Percentiles rank a stretch among this genome's conserved stretches.
These are phyloP conservation scores for Poliocrania exsul DNA, from an alignment of 2,797 vertebrate genomes.

Conservation along the genomic window DNA sequence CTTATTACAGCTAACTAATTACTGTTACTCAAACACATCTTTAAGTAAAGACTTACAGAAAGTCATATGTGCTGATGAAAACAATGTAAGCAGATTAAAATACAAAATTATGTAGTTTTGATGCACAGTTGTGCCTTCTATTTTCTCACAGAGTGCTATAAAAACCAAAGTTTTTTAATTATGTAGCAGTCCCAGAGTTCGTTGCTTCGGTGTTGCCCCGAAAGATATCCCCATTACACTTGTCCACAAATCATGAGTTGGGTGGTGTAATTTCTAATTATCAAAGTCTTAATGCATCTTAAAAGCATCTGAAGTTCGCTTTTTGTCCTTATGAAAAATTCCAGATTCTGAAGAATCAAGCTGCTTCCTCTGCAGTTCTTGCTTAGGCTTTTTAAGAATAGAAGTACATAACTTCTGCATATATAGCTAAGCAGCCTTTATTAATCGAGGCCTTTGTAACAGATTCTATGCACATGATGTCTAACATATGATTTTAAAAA, in stretches of 20 bases:
- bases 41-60: neutral
- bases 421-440: neutral
- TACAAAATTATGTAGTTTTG: neutral
- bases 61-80: neutral
- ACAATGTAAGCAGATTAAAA: constrained; percentile 20
- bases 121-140: constrained; percentile 31
- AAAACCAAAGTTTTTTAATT: constrained; percentile 52
- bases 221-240: neutral
- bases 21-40: neutral
- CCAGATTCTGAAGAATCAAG: neutral
- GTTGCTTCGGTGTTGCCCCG: neutral
- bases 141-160: constrained; percentile 12
- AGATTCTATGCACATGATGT: neutral
- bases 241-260: neutral
- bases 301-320: neutral
- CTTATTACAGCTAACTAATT: constrained; percentile 9
- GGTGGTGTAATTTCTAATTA: constrained; percentile 1
- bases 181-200: neutral
- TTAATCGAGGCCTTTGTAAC: constrained; percentile 1
- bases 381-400: neutral
- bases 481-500: constrained; percentile 13
- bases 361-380: constrained; percentile 2
- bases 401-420: neutral
- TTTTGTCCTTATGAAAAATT: constrained; percentile 14
- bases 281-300: neutral